A percentile compares a stretch with the other conserved stretches of the same genome.
These are phyloP conservation scores for Platalea minor DNA, from an alignment of 2,797 vertebrate species.

Conservation along the genomic window DNA sequence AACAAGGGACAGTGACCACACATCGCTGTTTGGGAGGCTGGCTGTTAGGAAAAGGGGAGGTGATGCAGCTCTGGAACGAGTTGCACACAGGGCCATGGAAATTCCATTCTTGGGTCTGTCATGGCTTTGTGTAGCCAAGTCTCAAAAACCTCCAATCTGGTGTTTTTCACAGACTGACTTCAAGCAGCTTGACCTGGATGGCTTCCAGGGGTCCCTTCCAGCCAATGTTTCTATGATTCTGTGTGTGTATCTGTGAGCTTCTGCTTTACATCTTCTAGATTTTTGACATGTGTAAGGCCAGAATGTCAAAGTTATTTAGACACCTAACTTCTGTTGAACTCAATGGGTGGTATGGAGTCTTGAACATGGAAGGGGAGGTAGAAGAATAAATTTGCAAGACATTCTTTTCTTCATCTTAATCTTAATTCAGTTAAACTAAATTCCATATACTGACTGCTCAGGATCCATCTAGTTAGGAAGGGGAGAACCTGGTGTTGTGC, in stretches of 20 bases:
- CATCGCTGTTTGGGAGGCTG: background rate
- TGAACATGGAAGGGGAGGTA: background rate
- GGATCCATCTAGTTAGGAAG: background rate
- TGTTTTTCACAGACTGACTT: background rate
- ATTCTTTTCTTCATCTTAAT: background rate
- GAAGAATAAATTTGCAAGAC: background rate
- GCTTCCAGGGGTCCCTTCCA: background rate
- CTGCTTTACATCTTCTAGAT: background rate
- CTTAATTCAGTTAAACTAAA: background rate
- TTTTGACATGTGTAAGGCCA: background rate
- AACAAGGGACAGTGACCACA: background rate
- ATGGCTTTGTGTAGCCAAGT: background rate
- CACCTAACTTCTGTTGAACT: background rate
- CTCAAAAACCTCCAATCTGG: background rate
- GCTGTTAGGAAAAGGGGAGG: background rate
- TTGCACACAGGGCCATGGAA: background rate
- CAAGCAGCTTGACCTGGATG: background rate
- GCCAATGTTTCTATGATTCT: background rate
- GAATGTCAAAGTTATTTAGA: slow-evolving; percentile 11
- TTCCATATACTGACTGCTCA: background rate
- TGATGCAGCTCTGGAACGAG: background rate
- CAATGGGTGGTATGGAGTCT: background rate
- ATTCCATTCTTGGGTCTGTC: background rate
- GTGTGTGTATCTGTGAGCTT: background rate
- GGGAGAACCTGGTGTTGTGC: background rate